A percentile compares a stretch with the other conserved stretches of the same genome.
phyloP scores from a whole-genome alignment of 2,113 vertebrate species.

The Apteryx mantelli region DNA sequence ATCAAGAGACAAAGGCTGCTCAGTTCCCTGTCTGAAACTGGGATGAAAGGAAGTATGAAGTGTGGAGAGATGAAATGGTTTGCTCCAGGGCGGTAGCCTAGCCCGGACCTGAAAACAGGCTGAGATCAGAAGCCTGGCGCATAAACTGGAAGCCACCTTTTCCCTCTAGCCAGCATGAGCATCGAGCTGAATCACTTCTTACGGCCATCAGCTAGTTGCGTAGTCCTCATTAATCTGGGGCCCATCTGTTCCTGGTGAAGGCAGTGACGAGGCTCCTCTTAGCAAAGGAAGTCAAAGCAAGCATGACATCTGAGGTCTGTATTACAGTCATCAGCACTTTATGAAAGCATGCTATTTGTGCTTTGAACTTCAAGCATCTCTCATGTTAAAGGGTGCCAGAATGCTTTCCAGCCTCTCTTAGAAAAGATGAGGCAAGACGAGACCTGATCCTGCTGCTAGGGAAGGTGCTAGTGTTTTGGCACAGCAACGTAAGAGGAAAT shows the following conservation, averaged over 20 bases:
- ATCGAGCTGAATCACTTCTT: background rate
- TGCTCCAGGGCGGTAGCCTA: background rate
- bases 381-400: background rate
- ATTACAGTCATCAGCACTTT: background rate
- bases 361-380: background rate
- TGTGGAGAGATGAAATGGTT: background rate
- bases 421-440: background rate
- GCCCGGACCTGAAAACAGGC: too few species aligned
- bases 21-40: background rate
- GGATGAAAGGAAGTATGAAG: background rate
- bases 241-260: background rate
- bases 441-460: background rate
- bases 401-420: background rate
- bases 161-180: background rate
- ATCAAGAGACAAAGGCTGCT: background rate
- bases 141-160: background rate
- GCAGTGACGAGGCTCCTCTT: background rate
- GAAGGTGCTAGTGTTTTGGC: background rate
- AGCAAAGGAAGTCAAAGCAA: background rate
- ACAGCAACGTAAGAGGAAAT: background rate
- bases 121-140: background rate
- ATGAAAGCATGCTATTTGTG: accelerated
- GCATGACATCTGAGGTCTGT: background rate
- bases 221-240: too few species aligned
- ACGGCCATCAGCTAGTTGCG: background rate